phyloP scores from a whole-genome alignment of 2,113 vertebrate species.

The Cacatua alba region DNA sequence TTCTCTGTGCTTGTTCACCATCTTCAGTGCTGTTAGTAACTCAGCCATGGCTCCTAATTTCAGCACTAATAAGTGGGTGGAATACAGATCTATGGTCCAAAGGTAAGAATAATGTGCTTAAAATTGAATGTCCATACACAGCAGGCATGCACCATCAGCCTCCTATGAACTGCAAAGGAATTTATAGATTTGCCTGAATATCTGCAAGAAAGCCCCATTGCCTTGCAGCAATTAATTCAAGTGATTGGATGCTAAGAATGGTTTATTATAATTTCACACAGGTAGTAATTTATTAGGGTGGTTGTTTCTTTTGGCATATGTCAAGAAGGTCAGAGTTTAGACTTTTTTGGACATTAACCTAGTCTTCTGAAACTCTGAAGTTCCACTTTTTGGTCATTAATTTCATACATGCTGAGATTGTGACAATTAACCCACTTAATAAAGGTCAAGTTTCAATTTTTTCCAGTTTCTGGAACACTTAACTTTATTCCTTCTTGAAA shows the following conservation, averaged over 20 bases:
- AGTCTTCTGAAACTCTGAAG: conserved; percentile 78
- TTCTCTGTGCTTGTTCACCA: background rate
- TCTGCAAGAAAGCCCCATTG: conserved; percentile 42
- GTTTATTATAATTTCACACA: conserved; percentile 78
- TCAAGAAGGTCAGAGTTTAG: conserved; percentile 82
- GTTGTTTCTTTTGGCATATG: conserved; percentile 78
- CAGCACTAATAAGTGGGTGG: background rate
- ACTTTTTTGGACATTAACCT: conserved; percentile 80
- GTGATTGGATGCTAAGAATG: conserved; percentile 70
- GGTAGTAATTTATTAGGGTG: conserved; percentile 77
- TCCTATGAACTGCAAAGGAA: background rate
- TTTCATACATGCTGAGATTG: conserved; percentile 82
- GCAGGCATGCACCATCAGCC: background rate
- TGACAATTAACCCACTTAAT: conserved; percentile 88
- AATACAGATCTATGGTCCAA: background rate
- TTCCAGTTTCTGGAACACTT: conserved; percentile 82
- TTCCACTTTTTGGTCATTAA: conserved; percentile 84
- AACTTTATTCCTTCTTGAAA: conserved; percentile 81
- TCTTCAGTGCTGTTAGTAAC: background rate
- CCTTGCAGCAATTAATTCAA: conserved; percentile 77
- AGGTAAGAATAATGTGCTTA: background rate
- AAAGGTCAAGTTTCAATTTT: conserved; percentile 87
- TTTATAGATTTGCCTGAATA: conserved; percentile 34
- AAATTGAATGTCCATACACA: background rate
- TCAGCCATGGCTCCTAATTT: background rate